These are phyloP conservation scores for Phodopus roborovskii DNA, from an alignment of 2,113 vertebrate species.

Conservation along the genomic window DNA sequence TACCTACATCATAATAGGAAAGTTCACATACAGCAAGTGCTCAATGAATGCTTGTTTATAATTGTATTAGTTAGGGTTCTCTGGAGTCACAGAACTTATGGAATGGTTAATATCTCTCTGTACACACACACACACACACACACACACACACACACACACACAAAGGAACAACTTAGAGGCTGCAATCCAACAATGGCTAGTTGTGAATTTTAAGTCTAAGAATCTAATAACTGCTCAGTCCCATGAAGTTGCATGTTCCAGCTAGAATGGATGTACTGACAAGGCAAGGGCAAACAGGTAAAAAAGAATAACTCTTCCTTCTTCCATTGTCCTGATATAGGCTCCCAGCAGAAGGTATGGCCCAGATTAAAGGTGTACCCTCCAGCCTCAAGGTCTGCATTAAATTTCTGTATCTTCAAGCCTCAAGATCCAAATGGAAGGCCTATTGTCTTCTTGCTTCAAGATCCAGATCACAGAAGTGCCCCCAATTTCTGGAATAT, in stretches of 20 bases:
- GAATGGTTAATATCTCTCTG: neutral
- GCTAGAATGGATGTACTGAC: neutral
- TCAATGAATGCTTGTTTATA: neutral
- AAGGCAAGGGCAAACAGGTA: accelerated
- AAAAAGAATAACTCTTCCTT: neutral
- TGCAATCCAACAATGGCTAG: neutral
- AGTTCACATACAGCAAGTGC: neutral
- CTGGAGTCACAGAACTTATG: neutral
- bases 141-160: too few species aligned
- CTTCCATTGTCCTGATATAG: neutral
- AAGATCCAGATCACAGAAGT: neutral
- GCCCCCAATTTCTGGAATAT: neutral
- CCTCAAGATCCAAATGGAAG: neutral
- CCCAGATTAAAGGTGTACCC: neutral
- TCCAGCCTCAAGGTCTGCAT: neutral
- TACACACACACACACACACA: too few species aligned
- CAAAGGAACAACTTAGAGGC: too few species aligned
- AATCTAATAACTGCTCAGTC: neutral
- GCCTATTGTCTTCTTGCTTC: neutral
- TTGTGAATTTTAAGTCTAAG: neutral
- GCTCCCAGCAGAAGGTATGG: neutral
- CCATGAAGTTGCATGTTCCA: neutral
- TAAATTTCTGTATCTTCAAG: neutral
- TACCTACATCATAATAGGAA: neutral
- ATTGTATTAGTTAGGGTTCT: too few species aligned